phyloP scores from a whole-genome alignment of 2,888 invertebrate species.

The Cataglyphis rosenhaueri region DNA sequence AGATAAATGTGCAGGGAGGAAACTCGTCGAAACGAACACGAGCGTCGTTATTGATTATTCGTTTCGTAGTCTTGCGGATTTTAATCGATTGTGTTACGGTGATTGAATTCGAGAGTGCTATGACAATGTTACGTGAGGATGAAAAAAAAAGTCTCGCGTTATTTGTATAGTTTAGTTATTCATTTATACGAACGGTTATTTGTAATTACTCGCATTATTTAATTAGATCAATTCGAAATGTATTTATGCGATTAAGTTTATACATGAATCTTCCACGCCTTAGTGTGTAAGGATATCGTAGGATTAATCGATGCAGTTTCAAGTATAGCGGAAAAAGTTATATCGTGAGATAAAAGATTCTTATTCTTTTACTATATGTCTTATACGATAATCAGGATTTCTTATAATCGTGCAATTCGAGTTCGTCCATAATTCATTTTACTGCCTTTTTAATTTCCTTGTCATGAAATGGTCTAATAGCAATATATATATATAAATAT shows the following conservation, averaged over 20 bases:
- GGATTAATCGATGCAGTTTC: slow-evolving; percentile 65
- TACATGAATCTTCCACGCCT: slow-evolving; percentile 68
- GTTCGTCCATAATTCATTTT: slow-evolving; percentile 20
- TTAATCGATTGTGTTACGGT: slow-evolving; percentile 52
- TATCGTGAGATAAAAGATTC: slow-evolving; percentile 10
- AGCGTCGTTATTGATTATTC: slow-evolving; percentile 3
- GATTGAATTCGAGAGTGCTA: slow-evolving; percentile 24
- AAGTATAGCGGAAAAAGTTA: slow-evolving; percentile 48
- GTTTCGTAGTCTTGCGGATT: slow-evolving; percentile 27
- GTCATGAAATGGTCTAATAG: slow-evolving; percentile 30
- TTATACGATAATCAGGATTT: slow-evolving; percentile 25
- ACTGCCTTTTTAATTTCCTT: neutral
- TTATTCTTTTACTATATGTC: slow-evolving; percentile 40
- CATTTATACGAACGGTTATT: slow-evolving; percentile 14
- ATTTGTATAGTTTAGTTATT: slow-evolving; percentile 73
- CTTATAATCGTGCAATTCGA: slow-evolving; percentile 18
- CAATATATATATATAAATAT: neutral
- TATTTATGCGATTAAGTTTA: slow-evolving; percentile 49
- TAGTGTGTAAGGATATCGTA: slow-evolving; percentile 70
- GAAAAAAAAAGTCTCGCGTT: slow-evolving; percentile 68
- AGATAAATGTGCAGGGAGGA: slow-evolving; percentile 77
- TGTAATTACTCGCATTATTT: slow-evolving; percentile 72
- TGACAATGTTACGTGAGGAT: neutral
- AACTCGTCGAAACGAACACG: slow-evolving; percentile 44
- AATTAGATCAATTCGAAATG: slow-evolving; percentile 29